Evolutionary conservation across 2,797 vertebrate genomes (phyloP), one percentile per base, ranked within the genome.

Genomic region (Sebastes hubbsi): DNA sequence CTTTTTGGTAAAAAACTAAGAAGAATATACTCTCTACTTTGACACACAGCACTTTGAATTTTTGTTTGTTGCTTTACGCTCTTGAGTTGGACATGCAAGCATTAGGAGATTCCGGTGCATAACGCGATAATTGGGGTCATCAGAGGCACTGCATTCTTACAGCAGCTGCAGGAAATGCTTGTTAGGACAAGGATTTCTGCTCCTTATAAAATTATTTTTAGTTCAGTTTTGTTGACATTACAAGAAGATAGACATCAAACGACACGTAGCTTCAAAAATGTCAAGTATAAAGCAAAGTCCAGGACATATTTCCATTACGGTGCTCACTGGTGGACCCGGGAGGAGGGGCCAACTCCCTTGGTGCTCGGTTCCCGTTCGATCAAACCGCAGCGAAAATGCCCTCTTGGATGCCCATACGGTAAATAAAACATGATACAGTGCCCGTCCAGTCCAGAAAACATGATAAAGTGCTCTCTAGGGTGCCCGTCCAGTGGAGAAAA

Each of bases 121-220:
- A n/a, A 68, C 25, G 65, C 2, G 24, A 69, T 69, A 69, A 58
- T 49, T 65, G 27, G 27, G 52, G 34, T 49, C n/a, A 49, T 46
- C 14, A 49, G n/a, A 61, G 16, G n/a, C 49, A 16, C 25, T 14
- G 34, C 32, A 29, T 56, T 71, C 34, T 64, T 32, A 29, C 42
- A 3, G 20, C 46, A 64, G 49, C 34, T 42, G 24, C 49, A 64
- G 49, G 59, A 64, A 77, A 63, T 55, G 24, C n/a, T 49, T 32
- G 22, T 36, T 56, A 10, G 30, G 25, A 12, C 42, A 27, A 55
- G 30, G 27, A 49, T 4, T 49, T 56, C 29, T 3, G 16, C 11
- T 2, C 32, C 0, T 1, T 14, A 7, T 29, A 16, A n/a, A 27
- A 63, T 27, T 7, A 25, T 55, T 6, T 55, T 66, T 24, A 32